Percentiles rank a stretch among this genome's conserved stretches.
Conservation (phyloP, 1,140 invertebrate genomes). For the Nylanderia fulva region DNA sequence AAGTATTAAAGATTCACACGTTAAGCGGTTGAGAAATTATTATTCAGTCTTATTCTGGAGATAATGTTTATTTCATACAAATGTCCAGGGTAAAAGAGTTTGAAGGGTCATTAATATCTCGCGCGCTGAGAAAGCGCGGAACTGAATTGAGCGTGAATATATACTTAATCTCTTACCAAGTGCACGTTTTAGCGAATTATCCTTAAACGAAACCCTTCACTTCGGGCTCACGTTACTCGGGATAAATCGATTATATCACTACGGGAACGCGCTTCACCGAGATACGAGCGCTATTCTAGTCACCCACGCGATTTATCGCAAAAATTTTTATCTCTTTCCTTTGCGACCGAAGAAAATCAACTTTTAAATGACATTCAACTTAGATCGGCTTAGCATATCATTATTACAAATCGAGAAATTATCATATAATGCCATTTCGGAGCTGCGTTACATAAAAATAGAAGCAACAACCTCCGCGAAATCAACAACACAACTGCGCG, state of each 20-base stretch:
- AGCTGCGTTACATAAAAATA: no score
- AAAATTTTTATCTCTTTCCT: constrained; percentile 8
- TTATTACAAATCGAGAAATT: background rate
- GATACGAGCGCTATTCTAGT: constrained; percentile 34
- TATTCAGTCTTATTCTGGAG: background rate
- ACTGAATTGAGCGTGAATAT: constrained; percentile 13
- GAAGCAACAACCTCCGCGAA: background rate
- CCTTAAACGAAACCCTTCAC: constrained; percentile 34
- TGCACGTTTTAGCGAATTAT: constrained; percentile 42
- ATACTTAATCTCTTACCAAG: constrained; percentile 18
- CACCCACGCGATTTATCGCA: constrained; percentile 59
- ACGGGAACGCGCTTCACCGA: constrained; percentile 62
- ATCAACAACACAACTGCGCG: no score
- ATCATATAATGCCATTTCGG: background rate
- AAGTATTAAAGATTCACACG: background rate
- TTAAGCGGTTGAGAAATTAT: background rate
- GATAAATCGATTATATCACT: constrained; percentile 64
- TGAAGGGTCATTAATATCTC: constrained; percentile 27
- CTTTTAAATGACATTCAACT: background rate
- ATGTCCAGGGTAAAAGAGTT: background rate
- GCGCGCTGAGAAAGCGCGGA: background rate
- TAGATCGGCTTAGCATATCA: background rate
- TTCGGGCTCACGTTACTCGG: constrained; percentile 27
- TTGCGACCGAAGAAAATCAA: background rate
- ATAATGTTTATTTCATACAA: constrained; percentile 32